Percentiles rank a stretch among this genome's conserved stretches.
Evolutionary conservation across 1,140 invertebrate genomes (phyloP).

Genomic region (Campodea augens): DNA sequence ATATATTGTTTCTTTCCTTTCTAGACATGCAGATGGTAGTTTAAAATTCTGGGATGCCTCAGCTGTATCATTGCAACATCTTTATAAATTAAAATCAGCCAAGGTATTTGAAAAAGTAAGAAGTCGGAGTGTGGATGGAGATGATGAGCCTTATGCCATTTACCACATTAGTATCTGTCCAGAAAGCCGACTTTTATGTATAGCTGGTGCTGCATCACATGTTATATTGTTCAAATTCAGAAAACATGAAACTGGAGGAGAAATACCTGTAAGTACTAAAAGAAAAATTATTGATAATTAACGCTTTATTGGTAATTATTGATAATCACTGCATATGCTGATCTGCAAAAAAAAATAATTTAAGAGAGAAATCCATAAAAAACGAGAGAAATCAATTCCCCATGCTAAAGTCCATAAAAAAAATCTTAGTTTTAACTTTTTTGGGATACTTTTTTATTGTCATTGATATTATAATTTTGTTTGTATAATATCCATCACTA

Average conservation of each 20-base stretch:
- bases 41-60: conserved; percentile 97
- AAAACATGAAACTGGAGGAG: conserved; percentile 66
- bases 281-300: no score
- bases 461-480: no score
- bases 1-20: conserved; percentile 18
- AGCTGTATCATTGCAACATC: conserved; percentile 73
- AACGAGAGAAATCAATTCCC: no score
- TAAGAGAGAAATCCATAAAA: no score
- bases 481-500: no score
- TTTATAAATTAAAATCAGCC: conserved; percentile 95
- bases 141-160: conserved; percentile 84
- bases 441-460: no score
- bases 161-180: conserved; percentile 79
- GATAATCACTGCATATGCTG: no score
- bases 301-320: no score
- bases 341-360: no score
- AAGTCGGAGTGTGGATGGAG: conserved; percentile 27
- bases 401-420: no score
- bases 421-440: no score
- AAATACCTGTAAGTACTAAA: conserved; percentile 56
- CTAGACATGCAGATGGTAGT: conserved; percentile 84
- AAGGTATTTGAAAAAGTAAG: conserved; percentile 72
- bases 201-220: conserved; percentile 78
- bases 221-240: conserved; percentile 89
- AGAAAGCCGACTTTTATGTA: conserved; percentile 71